These are phyloP conservation scores for Enteromius treurensis DNA, from an alignment of 2,797 vertebrate genomes.

Conservation along the genomic window DNA sequence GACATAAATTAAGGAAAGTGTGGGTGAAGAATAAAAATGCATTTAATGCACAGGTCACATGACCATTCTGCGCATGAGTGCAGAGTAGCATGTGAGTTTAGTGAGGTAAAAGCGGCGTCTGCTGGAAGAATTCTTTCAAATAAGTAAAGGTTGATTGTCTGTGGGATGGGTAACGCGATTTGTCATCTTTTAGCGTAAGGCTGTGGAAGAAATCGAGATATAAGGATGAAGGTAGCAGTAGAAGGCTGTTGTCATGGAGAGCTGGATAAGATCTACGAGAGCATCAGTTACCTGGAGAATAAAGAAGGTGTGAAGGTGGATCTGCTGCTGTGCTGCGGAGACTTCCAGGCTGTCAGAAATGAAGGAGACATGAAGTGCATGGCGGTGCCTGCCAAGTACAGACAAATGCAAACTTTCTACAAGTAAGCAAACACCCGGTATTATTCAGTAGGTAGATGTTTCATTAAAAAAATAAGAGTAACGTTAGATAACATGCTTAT, in stretches of 20 bases:
- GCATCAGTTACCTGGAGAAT: conserved; percentile 84
- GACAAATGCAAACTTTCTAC: conserved; percentile 94
- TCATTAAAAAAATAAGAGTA: neutral
- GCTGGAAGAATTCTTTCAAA: neutral
- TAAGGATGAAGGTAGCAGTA: conserved; percentile 92
- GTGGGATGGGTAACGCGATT: neutral
- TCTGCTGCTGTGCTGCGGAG: conserved; percentile 93
- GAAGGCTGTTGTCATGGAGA: conserved; percentile 97
- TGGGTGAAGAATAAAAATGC: neutral
- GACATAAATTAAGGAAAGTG: conserved; percentile 36
- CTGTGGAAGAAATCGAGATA: neutral
- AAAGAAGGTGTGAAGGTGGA: conserved; percentile 86
- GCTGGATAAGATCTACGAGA: conserved; percentile 96
- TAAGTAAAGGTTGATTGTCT: neutral
- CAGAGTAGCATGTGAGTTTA: neutral
- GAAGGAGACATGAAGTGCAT: conserved; percentile 95
- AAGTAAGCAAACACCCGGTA: conserved; percentile 76
- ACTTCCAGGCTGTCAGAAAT: conserved; percentile 96
- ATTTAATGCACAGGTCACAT: neutral
- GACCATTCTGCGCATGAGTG: conserved; percentile 21
- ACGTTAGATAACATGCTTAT: neutral
- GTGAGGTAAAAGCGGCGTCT: neutral
- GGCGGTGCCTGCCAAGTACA: conserved; percentile 93
- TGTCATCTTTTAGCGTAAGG: conserved; percentile 3
- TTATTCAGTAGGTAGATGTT: neutral